Conservation (phyloP, 2,113 vertebrate species). For the Urocitellus parryii region DNA sequence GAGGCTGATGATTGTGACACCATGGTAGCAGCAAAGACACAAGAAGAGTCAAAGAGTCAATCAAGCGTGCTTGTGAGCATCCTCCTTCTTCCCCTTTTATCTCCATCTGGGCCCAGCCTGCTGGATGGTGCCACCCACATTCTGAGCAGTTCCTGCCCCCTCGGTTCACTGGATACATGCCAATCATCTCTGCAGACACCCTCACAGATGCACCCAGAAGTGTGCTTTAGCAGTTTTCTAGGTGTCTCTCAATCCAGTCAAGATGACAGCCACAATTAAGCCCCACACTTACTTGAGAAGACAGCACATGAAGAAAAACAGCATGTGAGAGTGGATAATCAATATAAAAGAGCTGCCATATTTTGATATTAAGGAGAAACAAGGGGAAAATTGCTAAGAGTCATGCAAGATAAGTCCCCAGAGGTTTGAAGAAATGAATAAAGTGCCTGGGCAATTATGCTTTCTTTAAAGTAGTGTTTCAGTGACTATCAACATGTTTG, state of each 20-base stretch:
- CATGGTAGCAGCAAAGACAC: background rate
- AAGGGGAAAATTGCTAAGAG: background rate
- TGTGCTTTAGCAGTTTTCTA: background rate
- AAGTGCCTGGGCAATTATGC: background rate
- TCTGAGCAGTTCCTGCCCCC: rapidly evolving
- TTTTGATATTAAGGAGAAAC: background rate
- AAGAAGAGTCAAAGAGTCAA: background rate
- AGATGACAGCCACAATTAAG: background rate
- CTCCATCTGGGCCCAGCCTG: background rate
- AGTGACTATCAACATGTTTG: too few relatives aligned
- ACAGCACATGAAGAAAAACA: background rate
- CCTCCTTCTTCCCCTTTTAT: background rate
- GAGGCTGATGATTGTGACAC: too few relatives aligned
- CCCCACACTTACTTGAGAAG: background rate
- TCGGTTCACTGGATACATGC: rapidly evolving
- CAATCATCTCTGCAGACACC: background rate
- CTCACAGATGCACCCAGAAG: background rate
- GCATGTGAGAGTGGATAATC: background rate
- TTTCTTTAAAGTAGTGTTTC: background rate
- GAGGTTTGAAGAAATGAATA: background rate
- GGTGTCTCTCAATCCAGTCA: background rate
- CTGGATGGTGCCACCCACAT: background rate
- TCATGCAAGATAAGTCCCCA: background rate
- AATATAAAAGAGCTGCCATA: background rate
- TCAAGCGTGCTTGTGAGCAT: too few relatives aligned